A percentile compares a stretch with the other conserved stretches of the same genome.
Evolutionary conservation across 1,140 invertebrate genomes (phyloP).

Genomic region (Lycorma delicatula): DNA sequence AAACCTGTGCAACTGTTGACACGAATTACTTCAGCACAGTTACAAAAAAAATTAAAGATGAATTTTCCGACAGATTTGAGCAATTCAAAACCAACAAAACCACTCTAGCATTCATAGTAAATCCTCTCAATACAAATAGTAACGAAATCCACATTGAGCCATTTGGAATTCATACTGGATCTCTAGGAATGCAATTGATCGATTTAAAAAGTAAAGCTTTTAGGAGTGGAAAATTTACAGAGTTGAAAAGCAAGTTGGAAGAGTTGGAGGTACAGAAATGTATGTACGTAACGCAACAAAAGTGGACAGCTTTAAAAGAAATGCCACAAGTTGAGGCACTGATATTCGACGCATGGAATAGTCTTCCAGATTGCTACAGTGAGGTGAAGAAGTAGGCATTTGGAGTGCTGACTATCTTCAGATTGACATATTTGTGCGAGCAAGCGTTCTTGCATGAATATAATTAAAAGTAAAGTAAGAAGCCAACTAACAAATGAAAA

Average conservation of each 20-base stretch:
- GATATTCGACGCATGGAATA: slow-evolving; percentile 30
- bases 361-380: slow-evolving; percentile 25
- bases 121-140: slow-evolving; percentile 29
- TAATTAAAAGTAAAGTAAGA: slow-evolving; percentile 32
- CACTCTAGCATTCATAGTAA: slow-evolving; percentile 30
- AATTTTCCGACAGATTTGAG: slow-evolving; percentile 28
- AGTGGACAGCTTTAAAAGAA: slow-evolving; percentile 27
- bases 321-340: slow-evolving; percentile 21
- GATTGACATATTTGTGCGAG: slow-evolving; percentile 29
- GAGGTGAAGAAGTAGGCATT: slow-evolving; percentile 29
- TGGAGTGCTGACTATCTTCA: slow-evolving; percentile 24
- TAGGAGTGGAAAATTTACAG: too few species aligned
- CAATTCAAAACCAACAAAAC: slow-evolving; percentile 32
- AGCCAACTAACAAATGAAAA: slow-evolving; percentile 30
- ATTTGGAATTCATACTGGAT: slow-evolving; percentile 27
- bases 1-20: slow-evolving; percentile 36
- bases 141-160: slow-evolving; percentile 26
- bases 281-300: slow-evolving; percentile 23
- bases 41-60: slow-evolving; percentile 29
- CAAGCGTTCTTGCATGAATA: slow-evolving; percentile 29
- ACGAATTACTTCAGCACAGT: slow-evolving; percentile 27
- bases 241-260: slow-evolving; percentile 26
- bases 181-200: too few species aligned
- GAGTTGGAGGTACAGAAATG: slow-evolving; percentile 28
- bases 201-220: too few species aligned